phyloP scores from a whole-genome alignment of 2,888 invertebrate genomes.

The Stegana nigrithorax region DNA sequence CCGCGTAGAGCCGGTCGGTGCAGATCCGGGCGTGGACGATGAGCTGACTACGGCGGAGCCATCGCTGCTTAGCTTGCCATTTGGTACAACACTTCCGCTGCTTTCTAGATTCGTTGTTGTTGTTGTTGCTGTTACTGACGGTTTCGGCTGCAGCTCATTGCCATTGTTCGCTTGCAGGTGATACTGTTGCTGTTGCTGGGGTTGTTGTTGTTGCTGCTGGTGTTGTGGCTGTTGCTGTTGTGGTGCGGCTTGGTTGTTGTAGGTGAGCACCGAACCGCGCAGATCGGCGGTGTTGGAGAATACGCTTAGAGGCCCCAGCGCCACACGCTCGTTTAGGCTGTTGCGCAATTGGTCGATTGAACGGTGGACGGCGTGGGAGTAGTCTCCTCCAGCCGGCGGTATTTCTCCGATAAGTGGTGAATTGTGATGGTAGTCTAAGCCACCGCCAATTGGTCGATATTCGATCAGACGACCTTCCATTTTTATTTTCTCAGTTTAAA shows the following conservation, averaged over 20 bases:
- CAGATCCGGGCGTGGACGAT: constrained; percentile 34
- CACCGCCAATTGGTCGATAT: constrained; percentile 73
- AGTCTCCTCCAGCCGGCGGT: constrained; percentile 72
- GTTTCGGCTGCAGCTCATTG: constrained; percentile 31
- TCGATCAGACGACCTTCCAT: constrained; percentile 73
- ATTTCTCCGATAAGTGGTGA: constrained; percentile 78
- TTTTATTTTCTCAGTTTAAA: background rate
- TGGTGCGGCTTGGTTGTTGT: constrained; percentile 59
- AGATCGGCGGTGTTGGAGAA: constrained; percentile 66
- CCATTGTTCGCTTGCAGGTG: constrained; percentile 42
- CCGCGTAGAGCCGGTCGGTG: constrained; percentile 50
- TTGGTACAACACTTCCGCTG: constrained; percentile 21
- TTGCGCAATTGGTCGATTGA: constrained; percentile 75
- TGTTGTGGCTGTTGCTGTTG: constrained; percentile 70
- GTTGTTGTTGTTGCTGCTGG: constrained; percentile 56
- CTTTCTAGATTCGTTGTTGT: constrained; percentile 37
- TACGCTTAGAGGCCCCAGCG: constrained; percentile 70
- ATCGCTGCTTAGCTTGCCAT: constrained; percentile 32
- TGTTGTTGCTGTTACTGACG: constrained; percentile 69
- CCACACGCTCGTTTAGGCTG: constrained; percentile 74
- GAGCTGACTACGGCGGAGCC: constrained; percentile 52
- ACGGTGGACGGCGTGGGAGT: constrained; percentile 75
- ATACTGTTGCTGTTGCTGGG: constrained; percentile 64
- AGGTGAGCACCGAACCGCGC: constrained; percentile 64
- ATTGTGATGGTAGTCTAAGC: constrained; percentile 75